phyloP scores from a whole-genome alignment of 2,888 invertebrate genomes.

The Phaonia tiefii region DNA sequence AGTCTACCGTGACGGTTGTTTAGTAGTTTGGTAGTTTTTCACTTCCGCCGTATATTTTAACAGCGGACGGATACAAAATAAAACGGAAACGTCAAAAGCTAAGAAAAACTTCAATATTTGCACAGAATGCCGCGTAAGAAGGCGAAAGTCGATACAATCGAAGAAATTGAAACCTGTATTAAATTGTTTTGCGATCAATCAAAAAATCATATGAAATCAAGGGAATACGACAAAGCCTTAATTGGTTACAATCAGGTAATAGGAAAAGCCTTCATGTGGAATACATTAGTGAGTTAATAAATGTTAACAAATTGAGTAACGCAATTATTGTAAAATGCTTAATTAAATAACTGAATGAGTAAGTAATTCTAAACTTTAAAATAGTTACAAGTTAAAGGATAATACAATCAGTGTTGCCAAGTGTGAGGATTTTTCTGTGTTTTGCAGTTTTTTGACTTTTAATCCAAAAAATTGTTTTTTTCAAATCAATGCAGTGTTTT shows the following conservation, averaged over 20 bases:
- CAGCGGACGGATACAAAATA: conserved; percentile 10
- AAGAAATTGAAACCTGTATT: conserved; percentile 81
- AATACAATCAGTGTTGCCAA: no score
- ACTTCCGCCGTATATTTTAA: neutral
- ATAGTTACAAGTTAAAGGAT: no score
- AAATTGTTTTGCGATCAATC: conserved; percentile 90
- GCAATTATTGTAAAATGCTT: no score
- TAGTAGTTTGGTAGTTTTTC: neutral
- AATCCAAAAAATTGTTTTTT: no score
- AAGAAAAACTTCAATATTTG: neutral
- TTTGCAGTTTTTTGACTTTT: no score
- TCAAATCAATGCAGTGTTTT: no score
- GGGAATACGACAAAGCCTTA: conserved; percentile 87
- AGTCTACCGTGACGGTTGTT: conserved; percentile 43
- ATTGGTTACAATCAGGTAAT: conserved; percentile 87
- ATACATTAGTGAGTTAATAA: no score
- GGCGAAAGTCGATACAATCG: conserved; percentile 79
- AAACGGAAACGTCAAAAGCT: neutral
- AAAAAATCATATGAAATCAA: conserved; percentile 87
- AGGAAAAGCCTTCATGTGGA: no score
- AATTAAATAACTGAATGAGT: no score
- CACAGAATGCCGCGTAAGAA: conserved; percentile 76
- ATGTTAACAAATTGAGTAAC: no score
- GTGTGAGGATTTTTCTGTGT: no score
- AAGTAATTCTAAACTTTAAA: no score